Evolutionary conservation across 2,113 vertebrate species (phyloP).

Genomic region (Ciconia boyciana): DNA sequence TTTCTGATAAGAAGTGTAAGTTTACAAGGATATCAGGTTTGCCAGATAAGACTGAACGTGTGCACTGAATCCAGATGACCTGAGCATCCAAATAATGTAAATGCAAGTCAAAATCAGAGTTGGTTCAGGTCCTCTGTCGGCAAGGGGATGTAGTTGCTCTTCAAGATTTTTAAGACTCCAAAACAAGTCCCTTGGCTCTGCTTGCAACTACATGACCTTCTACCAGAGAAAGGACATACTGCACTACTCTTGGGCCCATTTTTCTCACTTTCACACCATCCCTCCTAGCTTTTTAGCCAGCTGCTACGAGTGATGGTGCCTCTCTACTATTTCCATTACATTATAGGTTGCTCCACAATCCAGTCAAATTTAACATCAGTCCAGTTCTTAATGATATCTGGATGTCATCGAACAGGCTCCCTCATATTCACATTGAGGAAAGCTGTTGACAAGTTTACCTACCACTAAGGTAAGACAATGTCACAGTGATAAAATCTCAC

Average conservation of each 20-base stretch:
- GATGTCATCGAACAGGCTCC: background rate
- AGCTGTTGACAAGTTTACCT: background rate
- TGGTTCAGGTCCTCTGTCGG: background rate
- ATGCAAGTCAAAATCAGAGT: background rate
- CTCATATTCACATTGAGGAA: background rate
- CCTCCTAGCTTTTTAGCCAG: background rate
- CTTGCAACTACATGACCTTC: background rate
- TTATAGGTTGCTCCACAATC: background rate
- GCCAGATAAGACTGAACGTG: background rate
- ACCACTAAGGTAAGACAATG: background rate
- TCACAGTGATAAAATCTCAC: background rate
- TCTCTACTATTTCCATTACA: background rate
- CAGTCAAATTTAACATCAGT: background rate
- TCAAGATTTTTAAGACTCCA: background rate
- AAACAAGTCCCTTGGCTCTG: background rate
- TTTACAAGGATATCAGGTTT: background rate
- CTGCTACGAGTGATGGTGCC: background rate
- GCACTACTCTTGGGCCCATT: background rate
- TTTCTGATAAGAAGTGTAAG: background rate
- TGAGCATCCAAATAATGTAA: background rate
- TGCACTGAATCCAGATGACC: background rate
- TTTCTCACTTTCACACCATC: background rate
- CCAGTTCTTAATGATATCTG: background rate
- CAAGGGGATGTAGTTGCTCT: background rate
- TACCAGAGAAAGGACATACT: background rate